Evolutionary conservation across 2,888 invertebrate genomes (phyloP).

Genomic region (Malthinus flaveolus): DNA sequence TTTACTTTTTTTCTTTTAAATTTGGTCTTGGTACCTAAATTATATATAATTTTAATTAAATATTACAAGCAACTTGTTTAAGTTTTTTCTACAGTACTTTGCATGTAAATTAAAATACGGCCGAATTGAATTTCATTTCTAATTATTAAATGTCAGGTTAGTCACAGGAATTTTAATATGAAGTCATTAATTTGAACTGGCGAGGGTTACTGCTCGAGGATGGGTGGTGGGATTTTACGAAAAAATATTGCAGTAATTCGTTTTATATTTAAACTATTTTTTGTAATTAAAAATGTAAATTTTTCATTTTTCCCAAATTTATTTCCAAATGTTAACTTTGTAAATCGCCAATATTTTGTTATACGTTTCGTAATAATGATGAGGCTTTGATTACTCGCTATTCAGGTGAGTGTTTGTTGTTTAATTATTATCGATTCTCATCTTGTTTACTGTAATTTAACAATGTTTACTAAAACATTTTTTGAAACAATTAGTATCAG

Average conservation of each 20-base stretch:
- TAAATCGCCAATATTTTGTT: slow-evolving; percentile 19
- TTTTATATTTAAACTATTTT: slow-evolving; percentile 9
- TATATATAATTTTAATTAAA: slow-evolving; percentile 27
- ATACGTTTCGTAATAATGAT: slow-evolving; percentile 28
- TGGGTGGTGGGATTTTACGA: slow-evolving; percentile 10
- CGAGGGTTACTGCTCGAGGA: slow-evolving; percentile 23
- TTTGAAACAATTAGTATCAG: too few relatives aligned
- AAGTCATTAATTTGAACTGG: slow-evolving; percentile 43
- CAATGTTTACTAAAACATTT: too few relatives aligned
- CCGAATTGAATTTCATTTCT: slow-evolving; percentile 45
- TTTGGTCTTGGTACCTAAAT: slow-evolving; percentile 6
- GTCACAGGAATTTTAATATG: slow-evolving; percentile 47
- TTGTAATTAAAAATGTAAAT: slow-evolving; percentile 3
- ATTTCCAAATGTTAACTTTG: slow-evolving; percentile 12
- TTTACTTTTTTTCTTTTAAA: neutral
- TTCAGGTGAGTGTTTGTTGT: slow-evolving; percentile 23
- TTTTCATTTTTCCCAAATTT: neutral
- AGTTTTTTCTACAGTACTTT: slow-evolving; percentile 23
- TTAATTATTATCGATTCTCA: neutral
- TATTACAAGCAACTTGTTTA: slow-evolving; percentile 15
- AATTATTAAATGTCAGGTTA: slow-evolving; percentile 46
- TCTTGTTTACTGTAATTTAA: too few relatives aligned
- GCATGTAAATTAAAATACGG: slow-evolving; percentile 28
- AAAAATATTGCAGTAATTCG: slow-evolving; percentile 17
- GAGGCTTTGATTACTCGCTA: slow-evolving; percentile 27